Evolutionary conservation across 2,888 invertebrate genomes (phyloP).

Genomic region (Isoperla grammatica): DNA sequence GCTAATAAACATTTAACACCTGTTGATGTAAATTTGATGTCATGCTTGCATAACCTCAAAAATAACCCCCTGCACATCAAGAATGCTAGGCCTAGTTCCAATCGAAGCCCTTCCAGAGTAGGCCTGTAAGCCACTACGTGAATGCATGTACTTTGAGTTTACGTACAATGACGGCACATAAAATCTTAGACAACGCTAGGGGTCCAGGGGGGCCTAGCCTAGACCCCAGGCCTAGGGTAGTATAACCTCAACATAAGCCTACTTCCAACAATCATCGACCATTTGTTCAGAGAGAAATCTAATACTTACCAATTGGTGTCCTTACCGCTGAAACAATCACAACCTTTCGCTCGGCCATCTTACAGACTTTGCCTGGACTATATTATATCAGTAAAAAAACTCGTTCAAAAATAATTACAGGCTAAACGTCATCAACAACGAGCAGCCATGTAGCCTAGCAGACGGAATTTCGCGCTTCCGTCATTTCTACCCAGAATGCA

Average conservation of each 20-base stretch:
- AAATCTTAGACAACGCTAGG: no score
- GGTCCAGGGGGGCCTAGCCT: no score
- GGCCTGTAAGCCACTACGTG: no score
- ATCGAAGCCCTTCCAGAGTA: no score
- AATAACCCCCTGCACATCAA: no score
- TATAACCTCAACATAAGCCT: neutral
- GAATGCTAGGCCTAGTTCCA: no score
- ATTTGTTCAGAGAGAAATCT: slow-evolving; percentile 16
- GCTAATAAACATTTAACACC: no score
- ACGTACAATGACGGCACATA: no score
- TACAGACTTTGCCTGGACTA: neutral
- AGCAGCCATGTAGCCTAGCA: neutral
- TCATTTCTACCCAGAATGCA: slow-evolving; percentile 6
- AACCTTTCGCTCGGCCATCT: slow-evolving; percentile 47
- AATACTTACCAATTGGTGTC: slow-evolving; percentile 72
- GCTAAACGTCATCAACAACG: slow-evolving; percentile 15
- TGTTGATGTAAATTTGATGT: no score
- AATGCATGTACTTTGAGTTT: no score
- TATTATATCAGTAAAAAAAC: neutral
- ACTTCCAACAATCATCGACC: no score
- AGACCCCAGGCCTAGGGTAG: neutral
- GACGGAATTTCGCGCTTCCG: slow-evolving; percentile 14
- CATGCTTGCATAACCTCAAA: no score
- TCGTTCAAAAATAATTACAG: neutral
- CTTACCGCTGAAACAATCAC: slow-evolving; percentile 73